Percentiles rank a stretch among this genome's conserved stretches.
phyloP scores from a whole-genome alignment of 2,113 vertebrate species.

The Dryoscopus gambensis region DNA sequence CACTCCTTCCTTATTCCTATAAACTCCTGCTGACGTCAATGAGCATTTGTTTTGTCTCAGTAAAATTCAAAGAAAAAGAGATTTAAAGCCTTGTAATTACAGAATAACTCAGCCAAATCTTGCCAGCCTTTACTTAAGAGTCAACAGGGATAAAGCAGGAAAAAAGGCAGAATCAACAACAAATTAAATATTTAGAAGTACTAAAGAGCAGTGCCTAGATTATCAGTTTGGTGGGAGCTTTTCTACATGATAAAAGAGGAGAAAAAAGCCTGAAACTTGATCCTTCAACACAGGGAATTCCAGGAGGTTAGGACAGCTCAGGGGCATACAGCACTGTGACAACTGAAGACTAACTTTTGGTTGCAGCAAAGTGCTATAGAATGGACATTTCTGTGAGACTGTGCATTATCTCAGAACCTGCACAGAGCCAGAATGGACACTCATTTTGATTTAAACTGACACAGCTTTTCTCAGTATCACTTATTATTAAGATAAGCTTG shows the following conservation, averaged over 20 bases:
- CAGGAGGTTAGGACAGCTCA: background rate
- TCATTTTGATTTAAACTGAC: background rate
- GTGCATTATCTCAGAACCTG: background rate
- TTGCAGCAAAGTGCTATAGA: background rate
- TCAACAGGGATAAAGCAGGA: background rate
- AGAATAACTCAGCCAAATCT: background rate
- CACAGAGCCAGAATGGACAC: background rate
- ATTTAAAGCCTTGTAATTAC: conserved; percentile 19
- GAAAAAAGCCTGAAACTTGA: background rate
- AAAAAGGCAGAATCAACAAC: background rate
- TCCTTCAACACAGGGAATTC: background rate
- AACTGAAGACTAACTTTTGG: background rate
- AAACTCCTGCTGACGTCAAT: conserved; percentile 32
- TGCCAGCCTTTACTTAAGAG: background rate
- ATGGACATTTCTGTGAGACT: background rate
- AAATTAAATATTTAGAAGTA: conserved; percentile 5
- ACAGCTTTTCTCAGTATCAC: background rate
- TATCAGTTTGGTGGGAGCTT: background rate
- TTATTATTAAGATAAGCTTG: background rate
- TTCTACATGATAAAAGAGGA: background rate
- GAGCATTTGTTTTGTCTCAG: conserved; percentile 13
- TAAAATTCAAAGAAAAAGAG: conserved; percentile 13
- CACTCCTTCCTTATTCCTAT: background rate
- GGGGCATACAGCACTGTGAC: background rate
- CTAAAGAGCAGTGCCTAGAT: background rate